These are phyloP conservation scores for Pipistrellus kuhlii DNA, from an alignment of 2,797 vertebrate species.

Conservation along the genomic window DNA sequence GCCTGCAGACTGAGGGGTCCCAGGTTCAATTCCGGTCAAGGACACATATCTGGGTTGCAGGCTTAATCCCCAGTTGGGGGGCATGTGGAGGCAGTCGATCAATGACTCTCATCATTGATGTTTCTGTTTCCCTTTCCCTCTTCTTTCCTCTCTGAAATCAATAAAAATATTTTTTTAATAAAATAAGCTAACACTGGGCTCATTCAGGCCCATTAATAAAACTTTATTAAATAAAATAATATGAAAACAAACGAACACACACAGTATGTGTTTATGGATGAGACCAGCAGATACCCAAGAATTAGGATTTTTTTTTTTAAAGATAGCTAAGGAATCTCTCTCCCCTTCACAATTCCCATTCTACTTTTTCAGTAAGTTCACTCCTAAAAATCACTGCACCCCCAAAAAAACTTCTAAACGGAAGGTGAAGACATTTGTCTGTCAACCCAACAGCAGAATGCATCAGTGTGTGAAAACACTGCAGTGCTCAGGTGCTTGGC, in stretches of 20 bases:
- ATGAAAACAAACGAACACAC: not conserved
- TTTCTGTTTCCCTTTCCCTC: no score
- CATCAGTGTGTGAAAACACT: not conserved
- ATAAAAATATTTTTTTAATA: no score
- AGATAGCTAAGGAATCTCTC: conserved; percentile 47
- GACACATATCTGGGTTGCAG: no score
- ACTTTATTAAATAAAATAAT: not conserved
- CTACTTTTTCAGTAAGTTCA: not conserved
- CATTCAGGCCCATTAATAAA: conserved; percentile 47
- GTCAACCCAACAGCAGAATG: conserved; percentile 19
- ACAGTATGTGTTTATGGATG: not conserved
- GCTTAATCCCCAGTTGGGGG: no score
- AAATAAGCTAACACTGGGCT: not conserved
- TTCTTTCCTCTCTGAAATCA: no score
- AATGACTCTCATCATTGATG: no score
- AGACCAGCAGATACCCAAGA: not conserved
- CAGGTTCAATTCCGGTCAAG: no score
- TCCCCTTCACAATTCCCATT: conserved; percentile 6
- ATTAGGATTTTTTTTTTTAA: not conserved
- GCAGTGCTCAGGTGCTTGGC: not conserved
- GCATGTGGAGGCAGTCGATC: no score
- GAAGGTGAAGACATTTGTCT: conserved; percentile 28
- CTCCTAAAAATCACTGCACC: not conserved
- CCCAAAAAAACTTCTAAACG: conserved; percentile 20
- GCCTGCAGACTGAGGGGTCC: no score